These are phyloP conservation scores for Enteromius mattozi DNA, from an alignment of 2,797 vertebrate genomes.

Conservation along the genomic window DNA sequence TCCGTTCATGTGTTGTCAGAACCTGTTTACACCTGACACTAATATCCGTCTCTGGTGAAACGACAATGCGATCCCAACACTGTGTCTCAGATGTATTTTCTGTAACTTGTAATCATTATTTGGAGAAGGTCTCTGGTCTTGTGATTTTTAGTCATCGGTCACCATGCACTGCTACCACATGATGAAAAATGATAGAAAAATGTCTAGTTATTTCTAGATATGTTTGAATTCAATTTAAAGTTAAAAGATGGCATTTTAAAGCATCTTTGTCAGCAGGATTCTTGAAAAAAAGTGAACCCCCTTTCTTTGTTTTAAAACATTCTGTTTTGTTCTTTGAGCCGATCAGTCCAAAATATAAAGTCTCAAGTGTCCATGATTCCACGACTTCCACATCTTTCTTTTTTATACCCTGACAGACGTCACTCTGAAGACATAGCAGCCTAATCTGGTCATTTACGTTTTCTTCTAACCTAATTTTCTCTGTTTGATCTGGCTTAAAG, in stretches of 20 bases:
- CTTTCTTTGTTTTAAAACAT: background rate
- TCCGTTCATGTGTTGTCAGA: background rate
- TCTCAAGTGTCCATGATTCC: background rate
- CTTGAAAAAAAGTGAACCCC: background rate
- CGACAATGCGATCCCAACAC: too few relatives aligned
- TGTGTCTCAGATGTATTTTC: background rate
- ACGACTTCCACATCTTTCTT: background rate
- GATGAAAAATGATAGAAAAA: background rate
- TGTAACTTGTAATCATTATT: background rate
- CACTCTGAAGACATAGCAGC: conserved; percentile 18
- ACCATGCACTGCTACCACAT: background rate
- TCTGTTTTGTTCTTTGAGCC: background rate
- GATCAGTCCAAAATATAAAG: background rate
- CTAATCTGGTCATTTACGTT: conserved; percentile 40
- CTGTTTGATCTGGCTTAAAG: conserved; percentile 55
- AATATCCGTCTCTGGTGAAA: background rate
- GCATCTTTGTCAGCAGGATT: background rate
- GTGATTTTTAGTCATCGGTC: background rate
- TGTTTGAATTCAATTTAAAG: background rate
- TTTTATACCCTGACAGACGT: background rate
- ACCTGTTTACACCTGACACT: background rate
- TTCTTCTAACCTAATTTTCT: conserved; percentile 53
- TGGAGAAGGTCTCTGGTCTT: background rate
- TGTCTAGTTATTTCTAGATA: background rate
- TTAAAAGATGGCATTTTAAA: background rate